These are phyloP conservation scores for Pristionchus mayeri DNA, from an alignment of 2,888 invertebrate species.

Conservation along the genomic window DNA sequence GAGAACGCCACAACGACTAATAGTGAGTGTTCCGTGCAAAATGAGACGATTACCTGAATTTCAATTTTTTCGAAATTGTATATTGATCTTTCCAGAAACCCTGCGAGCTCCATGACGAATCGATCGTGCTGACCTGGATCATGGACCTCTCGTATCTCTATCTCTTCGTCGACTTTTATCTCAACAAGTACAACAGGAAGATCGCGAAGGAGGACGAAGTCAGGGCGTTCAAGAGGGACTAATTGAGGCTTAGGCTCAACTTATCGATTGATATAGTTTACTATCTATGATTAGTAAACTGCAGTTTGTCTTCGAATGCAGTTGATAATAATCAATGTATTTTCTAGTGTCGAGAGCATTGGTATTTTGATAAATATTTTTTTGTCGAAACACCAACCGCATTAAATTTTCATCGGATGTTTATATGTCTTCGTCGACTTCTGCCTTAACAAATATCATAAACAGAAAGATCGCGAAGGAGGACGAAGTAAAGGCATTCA, in stretches of 20 bases:
- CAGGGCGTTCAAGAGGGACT: slow-evolving; percentile 3
- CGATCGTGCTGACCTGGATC: slow-evolving; percentile 8
- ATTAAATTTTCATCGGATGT: too few species aligned
- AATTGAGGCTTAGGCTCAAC: not conserved
- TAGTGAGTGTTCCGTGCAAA: too few species aligned
- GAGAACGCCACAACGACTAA: too few species aligned
- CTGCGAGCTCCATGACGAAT: not conserved
- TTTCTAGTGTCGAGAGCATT: not conserved
- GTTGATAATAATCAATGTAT: not conserved
- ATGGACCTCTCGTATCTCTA: slow-evolving; percentile 29
- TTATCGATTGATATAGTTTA: not conserved
- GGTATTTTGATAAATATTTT: not conserved
- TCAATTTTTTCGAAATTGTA: not conserved
- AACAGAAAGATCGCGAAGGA: too few species aligned
- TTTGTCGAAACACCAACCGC: not conserved
- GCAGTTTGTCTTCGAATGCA: too few species aligned
- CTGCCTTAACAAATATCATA: too few species aligned
- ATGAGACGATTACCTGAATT: too few species aligned
- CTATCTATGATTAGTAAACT: too few species aligned
- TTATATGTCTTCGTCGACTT: too few species aligned
- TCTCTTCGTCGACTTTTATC: slow-evolving; percentile 14
- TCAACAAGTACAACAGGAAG: slow-evolving; percentile 26
- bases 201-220: not conserved
- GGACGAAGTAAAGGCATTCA: too few species aligned
- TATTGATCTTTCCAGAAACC: too few species aligned